phyloP scores from a whole-genome alignment of 1,140 invertebrate genomes.

The Phthorimaea operculella region DNA sequence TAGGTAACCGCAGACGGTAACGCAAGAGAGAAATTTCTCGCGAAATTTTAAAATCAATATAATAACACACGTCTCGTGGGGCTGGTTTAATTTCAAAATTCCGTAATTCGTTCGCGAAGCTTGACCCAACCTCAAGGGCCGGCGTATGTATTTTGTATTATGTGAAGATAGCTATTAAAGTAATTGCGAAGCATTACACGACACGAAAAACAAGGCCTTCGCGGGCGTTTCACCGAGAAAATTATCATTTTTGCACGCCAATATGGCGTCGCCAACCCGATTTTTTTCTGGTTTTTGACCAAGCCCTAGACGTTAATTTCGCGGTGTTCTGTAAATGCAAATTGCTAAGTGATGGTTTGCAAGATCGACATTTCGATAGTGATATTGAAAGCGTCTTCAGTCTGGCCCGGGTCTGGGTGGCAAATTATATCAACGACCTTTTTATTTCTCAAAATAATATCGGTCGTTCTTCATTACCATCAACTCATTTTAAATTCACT shows the following conservation, averaged over 20 bases:
- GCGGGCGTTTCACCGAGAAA: conserved; percentile 29
- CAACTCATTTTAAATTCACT: neutral
- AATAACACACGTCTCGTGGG: conserved; percentile 1
- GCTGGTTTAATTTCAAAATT: neutral
- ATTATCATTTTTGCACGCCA: conserved; percentile 37
- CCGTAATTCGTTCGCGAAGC: conserved; percentile 1
- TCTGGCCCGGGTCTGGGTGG: conserved; percentile 15
- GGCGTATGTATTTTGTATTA: conserved; percentile 14
- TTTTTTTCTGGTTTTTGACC: conserved; percentile 22
- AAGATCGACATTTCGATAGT: conserved; percentile 33
- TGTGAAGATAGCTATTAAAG: conserved; percentile 40
- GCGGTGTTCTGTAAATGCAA: conserved; percentile 39
- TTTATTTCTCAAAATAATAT: conserved; percentile 16
- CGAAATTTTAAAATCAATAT: neutral
- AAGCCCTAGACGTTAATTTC: conserved; percentile 31
- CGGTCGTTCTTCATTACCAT: neutral
- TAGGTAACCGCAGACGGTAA: neutral
- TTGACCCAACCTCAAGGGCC: neutral
- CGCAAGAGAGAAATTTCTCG: neutral
- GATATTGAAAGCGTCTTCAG: conserved; percentile 22
- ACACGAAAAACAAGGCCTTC: conserved; percentile 25
- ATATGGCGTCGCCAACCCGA: conserved; percentile 27
- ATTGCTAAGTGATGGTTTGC: conserved; percentile 37
- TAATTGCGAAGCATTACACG: conserved; percentile 41
- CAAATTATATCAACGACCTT: conserved; percentile 26